These are phyloP conservation scores for Eptatretus atami DNA, from an alignment of 2,797 vertebrate species.

Conservation along the genomic window DNA sequence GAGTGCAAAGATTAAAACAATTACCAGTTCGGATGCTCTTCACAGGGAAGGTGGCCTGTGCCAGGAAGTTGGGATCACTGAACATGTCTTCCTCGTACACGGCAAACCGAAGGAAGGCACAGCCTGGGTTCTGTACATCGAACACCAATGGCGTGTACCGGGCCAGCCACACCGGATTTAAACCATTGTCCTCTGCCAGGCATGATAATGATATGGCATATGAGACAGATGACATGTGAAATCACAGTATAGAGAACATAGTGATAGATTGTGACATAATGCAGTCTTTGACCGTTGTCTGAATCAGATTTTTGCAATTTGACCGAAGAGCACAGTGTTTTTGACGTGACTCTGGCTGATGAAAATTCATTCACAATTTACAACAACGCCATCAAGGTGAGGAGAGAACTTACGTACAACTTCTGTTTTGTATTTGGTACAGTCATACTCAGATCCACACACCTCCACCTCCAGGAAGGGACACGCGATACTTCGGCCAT, in stretches of 20 bases:
- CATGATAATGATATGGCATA: not conserved
- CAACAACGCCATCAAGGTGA: no score
- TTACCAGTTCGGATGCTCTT: constrained; percentile 21
- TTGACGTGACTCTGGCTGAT: no score
- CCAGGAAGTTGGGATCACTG: constrained; percentile 25
- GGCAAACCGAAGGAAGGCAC: constrained; percentile 19
- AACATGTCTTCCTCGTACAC: constrained; percentile 28
- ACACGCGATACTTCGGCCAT: constrained; percentile 70
- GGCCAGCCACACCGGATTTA: constrained; percentile 19
- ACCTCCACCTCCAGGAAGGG: constrained; percentile 85
- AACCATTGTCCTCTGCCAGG: constrained; percentile 17
- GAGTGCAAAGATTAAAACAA: no score
- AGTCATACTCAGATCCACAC: constrained; percentile 72
- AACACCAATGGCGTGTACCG: constrained; percentile 18
- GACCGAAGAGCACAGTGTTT: no score
- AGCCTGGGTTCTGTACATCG: constrained; percentile 20
- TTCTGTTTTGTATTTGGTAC: constrained; percentile 59
- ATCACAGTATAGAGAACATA: no score
- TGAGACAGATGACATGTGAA: no score
- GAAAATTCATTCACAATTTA: no score
- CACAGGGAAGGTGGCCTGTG: constrained; percentile 19
- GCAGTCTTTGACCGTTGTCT: no score
- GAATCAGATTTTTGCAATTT: no score
- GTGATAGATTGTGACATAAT: no score
- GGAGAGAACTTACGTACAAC: constrained; percentile 33